phyloP scores from a whole-genome alignment of 2,113 vertebrate species.

The Psittacula cyanocephala region DNA sequence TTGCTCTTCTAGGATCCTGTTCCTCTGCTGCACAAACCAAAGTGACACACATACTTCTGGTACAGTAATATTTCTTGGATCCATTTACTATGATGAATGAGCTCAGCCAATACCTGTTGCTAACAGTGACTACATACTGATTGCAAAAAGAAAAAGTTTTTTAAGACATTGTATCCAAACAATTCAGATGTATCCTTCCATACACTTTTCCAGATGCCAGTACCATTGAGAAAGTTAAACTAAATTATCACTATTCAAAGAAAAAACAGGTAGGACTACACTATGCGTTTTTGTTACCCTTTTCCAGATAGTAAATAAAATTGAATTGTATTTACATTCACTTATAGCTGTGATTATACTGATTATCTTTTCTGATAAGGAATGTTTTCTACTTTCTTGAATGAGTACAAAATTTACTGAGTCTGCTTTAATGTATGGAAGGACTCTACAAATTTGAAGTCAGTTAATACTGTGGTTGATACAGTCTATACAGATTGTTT shows the following conservation, averaged over 20 bases:
- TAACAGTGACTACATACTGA: neutral
- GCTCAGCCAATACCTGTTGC: neutral
- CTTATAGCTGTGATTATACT: neutral
- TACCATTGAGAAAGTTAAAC: neutral
- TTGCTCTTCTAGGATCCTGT: neutral
- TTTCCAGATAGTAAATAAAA: neutral
- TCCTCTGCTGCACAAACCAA: neutral
- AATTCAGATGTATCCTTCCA: neutral
- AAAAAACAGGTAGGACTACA: neutral
- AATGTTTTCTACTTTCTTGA: neutral
- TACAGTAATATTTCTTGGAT: neutral
- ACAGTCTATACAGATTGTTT: neutral
- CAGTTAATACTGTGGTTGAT: neutral
- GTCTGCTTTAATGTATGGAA: neutral
- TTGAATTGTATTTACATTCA: neutral
- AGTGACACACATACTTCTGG: accelerated
- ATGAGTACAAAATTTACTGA: neutral
- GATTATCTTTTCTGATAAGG: neutral
- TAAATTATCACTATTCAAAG: neutral
- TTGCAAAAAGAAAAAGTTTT: neutral
- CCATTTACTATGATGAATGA: neutral
- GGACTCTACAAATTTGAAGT: neutral
- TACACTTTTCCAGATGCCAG: neutral
- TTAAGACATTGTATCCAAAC: neutral
- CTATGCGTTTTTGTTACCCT: neutral